Base-by-base conservation (phyloP, 1,140 invertebrate genomes). In the Hesperophylax magnus region DNA sequence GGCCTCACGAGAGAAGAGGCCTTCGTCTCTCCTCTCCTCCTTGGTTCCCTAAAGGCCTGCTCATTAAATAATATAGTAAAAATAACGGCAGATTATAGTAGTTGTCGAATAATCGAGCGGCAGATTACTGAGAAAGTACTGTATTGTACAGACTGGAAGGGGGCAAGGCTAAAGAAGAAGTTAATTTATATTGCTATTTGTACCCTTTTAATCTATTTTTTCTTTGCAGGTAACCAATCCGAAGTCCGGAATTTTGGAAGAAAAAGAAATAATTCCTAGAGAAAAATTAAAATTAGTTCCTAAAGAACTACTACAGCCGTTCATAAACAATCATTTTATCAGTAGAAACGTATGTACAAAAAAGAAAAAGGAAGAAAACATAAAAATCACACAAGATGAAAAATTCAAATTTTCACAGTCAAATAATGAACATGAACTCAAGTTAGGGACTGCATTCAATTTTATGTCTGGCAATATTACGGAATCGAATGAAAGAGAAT, bases 191-290 rank as follows among this genome's bases (percentile, higher is more conserved):
- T 71, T 71, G 22, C n/a, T n/a, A 8, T 69, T 53, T 71, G 39
- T 67, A 8, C n/a, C n/a, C 47, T 82, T 60, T 52, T 77, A 31
- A 31, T 31, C 34, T 39, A 39, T 39, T 39, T 39, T 39, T 39
- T 39, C 4, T 39, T 39, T 65, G 53, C 22, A 83, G 82, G 80
- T 84, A n/a, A 84, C 71, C 24, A 84, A 84, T 82, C 69, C 80
- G 20, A n/a, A 80, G 60, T 81, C 82, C 5, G 82, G 82, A 27
- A 27, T 79, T 56, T 80, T 81, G 58, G 82, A 84, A 81, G 80
- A 81, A n/a, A 77, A 76, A 61, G 76, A 84, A 75, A 79, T 84
- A n/a, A n/a, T 82, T 22, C 82, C 82, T 17, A 81, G 78, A 54
- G 65, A 80, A 54, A 80, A 78, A 53, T 61, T 79, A 61, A 75